Evolutionary conservation across 2,888 invertebrate species (phyloP).

Genomic region (Andrena bicolor): DNA sequence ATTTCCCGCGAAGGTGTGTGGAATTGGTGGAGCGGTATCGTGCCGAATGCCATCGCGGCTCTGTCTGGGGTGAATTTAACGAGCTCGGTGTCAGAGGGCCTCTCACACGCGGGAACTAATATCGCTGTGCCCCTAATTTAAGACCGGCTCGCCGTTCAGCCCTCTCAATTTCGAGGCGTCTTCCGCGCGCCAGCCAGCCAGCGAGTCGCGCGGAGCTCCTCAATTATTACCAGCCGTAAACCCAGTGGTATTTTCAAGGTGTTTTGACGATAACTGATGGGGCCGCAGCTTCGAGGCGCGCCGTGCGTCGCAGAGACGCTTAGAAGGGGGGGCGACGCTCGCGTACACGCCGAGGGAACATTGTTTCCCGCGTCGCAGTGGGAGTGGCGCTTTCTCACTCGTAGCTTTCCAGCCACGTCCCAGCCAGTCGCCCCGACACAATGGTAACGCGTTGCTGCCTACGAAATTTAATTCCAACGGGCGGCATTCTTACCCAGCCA

Average conservation of each 20-base stretch:
- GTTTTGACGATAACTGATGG: constrained; percentile 76
- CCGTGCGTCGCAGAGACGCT: constrained; percentile 43
- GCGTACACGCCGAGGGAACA: constrained; percentile 39
- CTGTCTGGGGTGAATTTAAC: constrained; percentile 37
- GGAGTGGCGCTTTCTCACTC: constrained; percentile 5
- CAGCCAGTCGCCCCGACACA: constrained; percentile 20
- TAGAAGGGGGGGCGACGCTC: constrained; percentile 17
- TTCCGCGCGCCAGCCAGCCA: constrained; percentile 13
- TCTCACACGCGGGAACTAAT: constrained; percentile 51
- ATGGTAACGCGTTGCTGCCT: constrained; percentile 50
- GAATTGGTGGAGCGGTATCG: too few species aligned
- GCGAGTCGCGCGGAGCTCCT: constrained; percentile 57
- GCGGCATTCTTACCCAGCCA: constrained; percentile 54
- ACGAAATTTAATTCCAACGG: constrained; percentile 68
- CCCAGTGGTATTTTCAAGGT: constrained; percentile 69
- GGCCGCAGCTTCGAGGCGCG: constrained; percentile 53
- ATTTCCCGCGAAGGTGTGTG: too few species aligned
- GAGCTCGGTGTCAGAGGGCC: constrained; percentile 18
- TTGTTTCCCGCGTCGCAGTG: constrained; percentile 45
- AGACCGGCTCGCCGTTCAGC: constrained; percentile 68
- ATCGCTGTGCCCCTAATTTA: constrained; percentile 67
- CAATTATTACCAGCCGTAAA: constrained; percentile 70
- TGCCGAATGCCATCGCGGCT: too few species aligned
- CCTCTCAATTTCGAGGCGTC: constrained; percentile 67
- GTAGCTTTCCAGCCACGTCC: constrained; percentile 29